Conservation (phyloP, 2,797 vertebrate genomes). For the Chaetophractus vellerosus region DNA sequence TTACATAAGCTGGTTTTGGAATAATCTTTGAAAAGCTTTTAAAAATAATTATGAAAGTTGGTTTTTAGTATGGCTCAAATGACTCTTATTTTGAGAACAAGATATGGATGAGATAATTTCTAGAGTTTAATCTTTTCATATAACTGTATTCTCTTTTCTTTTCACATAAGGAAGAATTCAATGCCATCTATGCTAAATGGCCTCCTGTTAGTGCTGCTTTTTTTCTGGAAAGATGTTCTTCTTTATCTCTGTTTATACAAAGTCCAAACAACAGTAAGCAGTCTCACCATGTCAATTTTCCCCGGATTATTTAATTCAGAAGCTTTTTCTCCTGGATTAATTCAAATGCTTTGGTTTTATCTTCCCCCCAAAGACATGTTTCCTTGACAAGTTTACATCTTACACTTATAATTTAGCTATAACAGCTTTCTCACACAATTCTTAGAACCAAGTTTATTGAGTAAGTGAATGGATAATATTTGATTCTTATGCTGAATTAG, state of each 20-base stretch:
- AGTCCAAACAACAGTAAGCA: not conserved
- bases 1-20: constrained; percentile 43
- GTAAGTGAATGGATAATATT: not conserved
- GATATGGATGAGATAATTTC: not conserved
- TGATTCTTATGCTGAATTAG: not conserved
- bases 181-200: not conserved
- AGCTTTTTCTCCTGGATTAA: constrained; percentile 1
- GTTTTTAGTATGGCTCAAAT: not conserved
- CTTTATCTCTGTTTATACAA: not conserved
- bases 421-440: not conserved
- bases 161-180: not conserved
- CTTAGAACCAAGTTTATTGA: constrained; percentile 1
- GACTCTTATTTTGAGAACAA: constrained; percentile 11
- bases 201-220: not conserved
- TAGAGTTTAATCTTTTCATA: not conserved
- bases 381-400: not conserved
- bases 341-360: constrained; percentile 18
- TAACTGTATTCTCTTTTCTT: not conserved
- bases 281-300: not conserved
- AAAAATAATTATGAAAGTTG: constrained; percentile 39
- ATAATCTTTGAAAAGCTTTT: not conserved
- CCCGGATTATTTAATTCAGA: constrained; percentile 9
- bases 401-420: not conserved
- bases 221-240: not conserved
- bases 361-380: not conserved